A percentile compares a stretch with the other conserved stretches of the same genome.
Conservation (phyloP, 2,113 vertebrate species). For the Azemiops feae region DNA sequence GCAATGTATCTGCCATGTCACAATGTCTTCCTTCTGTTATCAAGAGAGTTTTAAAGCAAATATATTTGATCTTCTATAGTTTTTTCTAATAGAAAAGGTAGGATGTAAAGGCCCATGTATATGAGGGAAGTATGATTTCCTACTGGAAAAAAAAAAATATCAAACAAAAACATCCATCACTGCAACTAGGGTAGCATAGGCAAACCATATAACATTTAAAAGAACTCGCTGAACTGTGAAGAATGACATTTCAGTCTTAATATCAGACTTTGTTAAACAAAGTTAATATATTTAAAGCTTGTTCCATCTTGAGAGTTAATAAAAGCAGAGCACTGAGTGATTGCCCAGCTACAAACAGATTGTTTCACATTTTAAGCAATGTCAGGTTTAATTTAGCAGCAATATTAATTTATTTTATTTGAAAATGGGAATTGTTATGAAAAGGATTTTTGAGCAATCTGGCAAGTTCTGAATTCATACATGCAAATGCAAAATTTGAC, state of each 20-base stretch:
- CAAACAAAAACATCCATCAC: conserved; percentile 23
- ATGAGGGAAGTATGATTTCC: conserved; percentile 19
- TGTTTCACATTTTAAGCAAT: conserved; percentile 43
- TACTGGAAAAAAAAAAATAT: conserved; percentile 8
- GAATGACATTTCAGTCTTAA: conserved; percentile 62
- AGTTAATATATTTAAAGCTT: conserved; percentile 60
- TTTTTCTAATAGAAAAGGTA: conserved; percentile 1
- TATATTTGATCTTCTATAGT: neutral
- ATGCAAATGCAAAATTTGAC: neutral
- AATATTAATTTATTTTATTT: conserved; percentile 55
- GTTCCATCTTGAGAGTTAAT: conserved; percentile 54
- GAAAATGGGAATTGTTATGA: conserved; percentile 28
- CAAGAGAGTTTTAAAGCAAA: conserved; percentile 19
- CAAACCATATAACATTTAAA: conserved; percentile 39
- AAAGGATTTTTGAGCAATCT: conserved; percentile 23
- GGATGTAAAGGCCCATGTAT: conserved; percentile 17
- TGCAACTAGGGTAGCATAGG: conserved; percentile 33
- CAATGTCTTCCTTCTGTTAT: neutral
- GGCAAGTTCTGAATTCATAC: neutral
- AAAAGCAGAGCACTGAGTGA: conserved; percentile 48
- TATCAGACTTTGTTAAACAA: conserved; percentile 63
- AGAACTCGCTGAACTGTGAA: conserved; percentile 56
- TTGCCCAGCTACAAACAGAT: conserved; percentile 51
- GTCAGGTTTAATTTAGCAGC: conserved; percentile 59
- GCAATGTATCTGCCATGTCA: neutral